phyloP scores from a whole-genome alignment of 2,797 vertebrate species.

The Gambusia yucatana region DNA sequence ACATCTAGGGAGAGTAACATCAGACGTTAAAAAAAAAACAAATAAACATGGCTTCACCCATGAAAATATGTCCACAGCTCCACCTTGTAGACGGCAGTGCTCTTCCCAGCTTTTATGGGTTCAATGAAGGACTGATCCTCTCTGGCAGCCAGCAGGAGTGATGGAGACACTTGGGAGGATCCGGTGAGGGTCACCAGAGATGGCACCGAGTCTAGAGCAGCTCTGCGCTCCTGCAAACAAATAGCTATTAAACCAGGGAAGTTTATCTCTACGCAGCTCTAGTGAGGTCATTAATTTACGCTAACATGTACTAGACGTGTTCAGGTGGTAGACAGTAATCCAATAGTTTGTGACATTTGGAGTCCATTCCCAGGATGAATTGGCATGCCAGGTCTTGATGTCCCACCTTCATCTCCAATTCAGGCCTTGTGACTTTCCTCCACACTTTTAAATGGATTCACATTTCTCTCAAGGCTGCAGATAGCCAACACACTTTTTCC shows the following conservation, averaged over 20 bases:
- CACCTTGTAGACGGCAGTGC: constrained; percentile 87
- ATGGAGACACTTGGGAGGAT: constrained; percentile 73
- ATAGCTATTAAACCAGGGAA: not conserved
- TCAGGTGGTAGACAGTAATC: not conserved
- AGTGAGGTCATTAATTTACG: not conserved
- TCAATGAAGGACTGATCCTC: constrained; percentile 85
- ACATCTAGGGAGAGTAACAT: constrained; percentile 65
- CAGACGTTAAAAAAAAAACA: not conserved
- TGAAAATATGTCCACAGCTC: not conserved
- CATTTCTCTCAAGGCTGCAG: not conserved
- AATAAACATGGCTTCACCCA: not conserved
- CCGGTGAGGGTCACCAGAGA: constrained; percentile 55
- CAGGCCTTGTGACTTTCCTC: not conserved
- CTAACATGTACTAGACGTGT: too few relatives aligned
- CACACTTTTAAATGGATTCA: not conserved
- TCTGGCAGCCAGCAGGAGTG: constrained; percentile 85
- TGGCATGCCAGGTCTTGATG: not conserved
- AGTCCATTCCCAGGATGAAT: not conserved
- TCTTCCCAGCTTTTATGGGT: constrained; percentile 79
- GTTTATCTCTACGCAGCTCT: not conserved
- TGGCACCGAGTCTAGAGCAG: constrained; percentile 73
- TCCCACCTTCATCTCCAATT: not conserved
- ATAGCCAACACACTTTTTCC: not conserved
- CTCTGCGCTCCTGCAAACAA: constrained; percentile 72
- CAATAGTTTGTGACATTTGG: not conserved